phyloP scores from a whole-genome alignment of 2,797 vertebrate genomes.

The Eleutherodactylus coqui region DNA sequence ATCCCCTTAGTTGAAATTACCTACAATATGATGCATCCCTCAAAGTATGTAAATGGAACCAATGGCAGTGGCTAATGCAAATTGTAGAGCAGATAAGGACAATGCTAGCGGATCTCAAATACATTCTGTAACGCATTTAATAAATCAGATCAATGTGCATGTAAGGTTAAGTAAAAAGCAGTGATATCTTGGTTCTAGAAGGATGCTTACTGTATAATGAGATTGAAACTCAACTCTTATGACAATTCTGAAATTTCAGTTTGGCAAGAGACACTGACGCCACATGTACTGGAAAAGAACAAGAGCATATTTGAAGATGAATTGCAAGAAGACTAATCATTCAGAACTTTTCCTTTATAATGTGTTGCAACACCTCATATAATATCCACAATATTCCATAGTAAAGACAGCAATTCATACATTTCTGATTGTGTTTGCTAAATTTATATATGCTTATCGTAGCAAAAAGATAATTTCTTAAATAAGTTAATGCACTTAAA shows the following conservation, averaged over 20 bases:
- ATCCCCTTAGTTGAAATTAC: neutral
- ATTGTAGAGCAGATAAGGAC: neutral
- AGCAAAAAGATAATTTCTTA: neutral
- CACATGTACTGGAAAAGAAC: constrained; percentile 58
- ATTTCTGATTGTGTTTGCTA: constrained; percentile 32
- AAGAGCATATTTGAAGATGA: constrained; percentile 36
- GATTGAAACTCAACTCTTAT: constrained; percentile 35
- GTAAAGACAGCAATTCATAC: constrained; percentile 45
- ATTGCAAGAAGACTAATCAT: constrained; percentile 42
- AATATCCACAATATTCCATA: constrained; percentile 49
- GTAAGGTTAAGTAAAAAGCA: constrained; percentile 31
- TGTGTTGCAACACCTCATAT: constrained; percentile 57
- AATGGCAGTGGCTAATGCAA: neutral
- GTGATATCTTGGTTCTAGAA: constrained; percentile 21
- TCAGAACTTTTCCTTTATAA: constrained; percentile 49
- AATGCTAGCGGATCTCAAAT: neutral
- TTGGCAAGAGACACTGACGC: constrained; percentile 51
- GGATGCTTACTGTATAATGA: constrained; percentile 29
- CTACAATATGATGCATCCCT: neutral
- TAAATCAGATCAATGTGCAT: constrained; percentile 28
- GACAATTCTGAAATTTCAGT: constrained; percentile 21
- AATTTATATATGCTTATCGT: neutral
- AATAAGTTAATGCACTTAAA: neutral
- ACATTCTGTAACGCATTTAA: neutral
- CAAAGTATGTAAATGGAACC: neutral